These are phyloP conservation scores for Bombus picipes DNA, from an alignment of 1,140 invertebrate species.

Conservation along the genomic window DNA sequence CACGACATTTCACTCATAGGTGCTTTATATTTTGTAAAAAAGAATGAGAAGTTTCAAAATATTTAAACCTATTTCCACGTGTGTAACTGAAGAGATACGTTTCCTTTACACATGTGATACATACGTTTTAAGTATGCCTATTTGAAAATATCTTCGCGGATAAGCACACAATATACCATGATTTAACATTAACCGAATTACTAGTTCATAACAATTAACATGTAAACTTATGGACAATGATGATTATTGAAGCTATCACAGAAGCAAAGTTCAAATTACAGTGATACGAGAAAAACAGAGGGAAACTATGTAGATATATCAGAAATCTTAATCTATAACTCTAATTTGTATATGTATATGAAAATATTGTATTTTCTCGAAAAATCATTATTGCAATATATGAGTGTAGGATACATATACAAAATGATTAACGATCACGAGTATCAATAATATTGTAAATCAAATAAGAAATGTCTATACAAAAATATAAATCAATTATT, in stretches of 20 bases:
- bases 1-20: not conserved
- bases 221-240: not conserved
- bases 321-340: slow-evolving; percentile 16
- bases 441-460: not conserved
- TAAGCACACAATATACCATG: not conserved
- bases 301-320: not conserved
- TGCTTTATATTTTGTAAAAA: not conserved
- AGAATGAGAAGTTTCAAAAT: not conserved
- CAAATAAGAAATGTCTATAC: not conserved
- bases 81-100: slow-evolving; percentile 2
- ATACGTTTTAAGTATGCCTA: slow-evolving; percentile 6
- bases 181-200: not conserved
- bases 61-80: not conserved
- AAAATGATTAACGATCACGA: not conserved
- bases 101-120: not conserved
- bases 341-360: not conserved
- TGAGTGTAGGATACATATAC: not conserved
- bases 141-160: slow-evolving; percentile 24
- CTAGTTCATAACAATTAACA: not conserved
- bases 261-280: slow-evolving; percentile 39
- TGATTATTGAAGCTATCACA: slow-evolving; percentile 20
- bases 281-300: not conserved
- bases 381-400: not conserved
- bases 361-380: not conserved
- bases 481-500: not conserved